Base-by-base conservation (phyloP, 2,888 invertebrate species). In the Parascotia fuliginaria region DNA sequence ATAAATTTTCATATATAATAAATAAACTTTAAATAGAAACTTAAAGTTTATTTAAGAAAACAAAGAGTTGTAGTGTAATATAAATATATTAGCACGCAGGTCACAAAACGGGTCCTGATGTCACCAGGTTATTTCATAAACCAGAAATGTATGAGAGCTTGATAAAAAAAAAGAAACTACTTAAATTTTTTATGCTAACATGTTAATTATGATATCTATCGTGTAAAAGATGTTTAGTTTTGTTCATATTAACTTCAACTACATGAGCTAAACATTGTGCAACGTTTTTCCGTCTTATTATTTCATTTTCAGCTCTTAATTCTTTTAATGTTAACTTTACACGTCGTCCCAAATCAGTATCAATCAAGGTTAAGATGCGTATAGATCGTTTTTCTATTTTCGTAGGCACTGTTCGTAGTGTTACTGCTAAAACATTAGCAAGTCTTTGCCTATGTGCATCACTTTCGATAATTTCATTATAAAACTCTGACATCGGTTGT, bases 401-500 rank as follows among this genome's bases (percentile, higher is more conserved):
- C 11, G 9, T 29, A 9, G 29, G 29, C 3, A 29, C 29, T 29
- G 4, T 1, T 12, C 29, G 5, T 12, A 29, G 12, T n/a, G 29
- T 3, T 1, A 1, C 2, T 1, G 29, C 29, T 1, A 29, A 12
- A 7, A 9, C 3, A 27, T 27, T 27, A 3, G 19, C 19, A 32
- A 32, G 9, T 14, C 32, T 13, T 9, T 14, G 32, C 14, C 14
- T 32, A 1, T 32, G 13, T 5, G 36, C 65, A 12, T 65, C 65
- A 11, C 96, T 70, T 97, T 94, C 75, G 96, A 70, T 27, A 7
- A 67, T 34, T n/a, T 96, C 93, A 59, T 92, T 93, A 22, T 71
- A 98, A 88, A 98, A 97, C 7, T 89, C 81, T 11, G 94, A 93
- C 1, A 94, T 94, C 84, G 98, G 98, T 24, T 49, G 49, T n/a